A percentile compares a stretch with the other conserved stretches of the same genome.
These are phyloP conservation scores for Craniophora ligustri DNA, from an alignment of 2,888 invertebrate species.

Conservation along the genomic window DNA sequence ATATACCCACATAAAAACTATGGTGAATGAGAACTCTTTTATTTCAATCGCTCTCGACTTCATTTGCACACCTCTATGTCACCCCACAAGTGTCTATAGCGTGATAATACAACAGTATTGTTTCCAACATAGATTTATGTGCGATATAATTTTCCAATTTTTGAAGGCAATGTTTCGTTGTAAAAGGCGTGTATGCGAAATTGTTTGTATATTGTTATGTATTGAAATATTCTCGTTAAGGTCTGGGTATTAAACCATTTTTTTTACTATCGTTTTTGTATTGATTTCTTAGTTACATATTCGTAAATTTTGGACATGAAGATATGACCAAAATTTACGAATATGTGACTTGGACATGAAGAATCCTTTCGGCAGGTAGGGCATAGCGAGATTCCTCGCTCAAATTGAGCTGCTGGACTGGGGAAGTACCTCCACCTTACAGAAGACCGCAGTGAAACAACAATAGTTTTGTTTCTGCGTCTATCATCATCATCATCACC, in stretches of 20 bases:
- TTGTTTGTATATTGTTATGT: slow-evolving; percentile 41
- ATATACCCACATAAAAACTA: background rate
- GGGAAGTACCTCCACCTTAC: no score
- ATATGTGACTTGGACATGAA: no score
- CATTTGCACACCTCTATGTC: slow-evolving; percentile 23
- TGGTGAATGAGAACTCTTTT: background rate
- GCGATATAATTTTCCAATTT: slow-evolving; percentile 83
- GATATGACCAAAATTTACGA: no score
- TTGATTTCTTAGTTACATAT: background rate
- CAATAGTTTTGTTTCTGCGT: no score
- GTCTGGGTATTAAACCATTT: slow-evolving; percentile 30
- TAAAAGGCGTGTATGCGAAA: slow-evolving; percentile 63
- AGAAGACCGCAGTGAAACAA: no score
- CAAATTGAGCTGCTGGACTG: no score
- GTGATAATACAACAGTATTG: slow-evolving; percentile 48
- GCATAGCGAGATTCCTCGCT: no score
- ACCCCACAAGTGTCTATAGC: slow-evolving; percentile 10
- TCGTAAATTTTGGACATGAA: no score
- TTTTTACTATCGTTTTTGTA: background rate
- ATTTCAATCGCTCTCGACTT: slow-evolving; percentile 10
- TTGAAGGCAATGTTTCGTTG: slow-evolving; percentile 79
- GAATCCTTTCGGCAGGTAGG: no score
- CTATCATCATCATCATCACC: no score
- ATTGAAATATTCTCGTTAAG: slow-evolving; percentile 43
- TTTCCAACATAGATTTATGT: slow-evolving; percentile 72